Conservation (phyloP, 1,140 invertebrate genomes). For the Ylistrum balloti region DNA sequence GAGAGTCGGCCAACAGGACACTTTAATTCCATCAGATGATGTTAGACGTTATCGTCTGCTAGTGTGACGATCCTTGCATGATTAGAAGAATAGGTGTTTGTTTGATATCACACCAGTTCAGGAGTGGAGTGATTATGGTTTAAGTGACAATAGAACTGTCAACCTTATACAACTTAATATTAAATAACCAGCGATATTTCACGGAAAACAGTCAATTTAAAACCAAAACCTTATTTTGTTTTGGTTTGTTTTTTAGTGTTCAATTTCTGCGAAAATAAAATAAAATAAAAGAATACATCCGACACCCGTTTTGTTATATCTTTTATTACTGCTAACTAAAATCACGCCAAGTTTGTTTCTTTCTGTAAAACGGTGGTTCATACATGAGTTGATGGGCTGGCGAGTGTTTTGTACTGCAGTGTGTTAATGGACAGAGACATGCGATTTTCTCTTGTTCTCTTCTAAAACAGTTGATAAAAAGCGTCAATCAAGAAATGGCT, state of each 20-base stretch:
- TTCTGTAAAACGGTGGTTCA: background rate
- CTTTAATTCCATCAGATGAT: slow-evolving; percentile 39
- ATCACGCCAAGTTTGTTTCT: background rate
- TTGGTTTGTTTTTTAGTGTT: no score
- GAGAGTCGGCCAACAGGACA: background rate
- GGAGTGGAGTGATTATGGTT: background rate
- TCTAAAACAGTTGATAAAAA: no score
- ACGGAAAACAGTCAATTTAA: background rate
- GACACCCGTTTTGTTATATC: background rate
- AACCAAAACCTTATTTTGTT: background rate
- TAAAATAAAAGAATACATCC: background rate
- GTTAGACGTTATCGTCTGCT: slow-evolving; percentile 26
- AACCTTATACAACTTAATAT: background rate
- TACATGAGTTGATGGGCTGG: background rate
- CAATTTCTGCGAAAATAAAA: background rate
- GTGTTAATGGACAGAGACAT: slow-evolving; percentile 5
- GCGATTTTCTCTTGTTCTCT: background rate
- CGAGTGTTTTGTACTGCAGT: background rate
- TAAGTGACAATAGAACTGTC: background rate
- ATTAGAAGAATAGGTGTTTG: background rate
- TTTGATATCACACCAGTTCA: slow-evolving; percentile 5
- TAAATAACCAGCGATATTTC: background rate
- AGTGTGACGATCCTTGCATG: background rate
- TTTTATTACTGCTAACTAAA: background rate
- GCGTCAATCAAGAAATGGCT: background rate